Evolutionary conservation across 2,888 invertebrate genomes (phyloP), one percentile per base, ranked within the genome.

Genomic region (Hirtodrosophila cameraria): DNA sequence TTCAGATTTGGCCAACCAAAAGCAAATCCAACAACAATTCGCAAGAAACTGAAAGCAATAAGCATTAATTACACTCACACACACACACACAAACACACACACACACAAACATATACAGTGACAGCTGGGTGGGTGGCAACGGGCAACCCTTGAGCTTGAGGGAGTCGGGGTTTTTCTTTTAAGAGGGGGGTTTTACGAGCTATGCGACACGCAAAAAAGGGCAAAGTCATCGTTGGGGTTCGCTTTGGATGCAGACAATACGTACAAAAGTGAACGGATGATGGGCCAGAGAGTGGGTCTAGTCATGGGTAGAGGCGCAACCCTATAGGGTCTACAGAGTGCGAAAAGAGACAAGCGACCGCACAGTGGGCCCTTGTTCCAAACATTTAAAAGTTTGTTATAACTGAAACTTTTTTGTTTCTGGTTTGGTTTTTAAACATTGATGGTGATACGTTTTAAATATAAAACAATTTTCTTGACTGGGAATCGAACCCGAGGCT

Each of bases 51-150:
- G 41, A 63, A 68, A 27, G 73, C 73, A 67, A 67, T 55, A 59
- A 60, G 69, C 74, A 74, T 68, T 74, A 72, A 74, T 72, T 74
- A 73, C 59, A 50, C 36, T 63, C 30, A 68, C 30, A 45, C 8
- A 55, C 20, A 42, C 11, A 27, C 20, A 30, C 16, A 30, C 12
- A 20, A 15, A 31, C n/a, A 35, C 12, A 30, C 35, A 30, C 18
- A 27, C 1, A 15, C 7, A 45, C 23, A 23, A 6, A 23, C 23
- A 23, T 8, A 23, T 8, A 23, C 8, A 4, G 39, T 61, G 62
- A 62, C 63, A 43, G 55, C 54, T 36, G 33, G 6, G 27, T 28
- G 20, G 28, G 28, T 23, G 52, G 31, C 1, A n/a, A 2, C 11
- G n/a, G 16, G 8, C 30, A 53, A 36, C 70, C 70, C 60, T 52